Evolutionary conservation across 2,797 vertebrate species (phyloP).

Genomic region (Pantherophis alleghaniensis): DNA sequence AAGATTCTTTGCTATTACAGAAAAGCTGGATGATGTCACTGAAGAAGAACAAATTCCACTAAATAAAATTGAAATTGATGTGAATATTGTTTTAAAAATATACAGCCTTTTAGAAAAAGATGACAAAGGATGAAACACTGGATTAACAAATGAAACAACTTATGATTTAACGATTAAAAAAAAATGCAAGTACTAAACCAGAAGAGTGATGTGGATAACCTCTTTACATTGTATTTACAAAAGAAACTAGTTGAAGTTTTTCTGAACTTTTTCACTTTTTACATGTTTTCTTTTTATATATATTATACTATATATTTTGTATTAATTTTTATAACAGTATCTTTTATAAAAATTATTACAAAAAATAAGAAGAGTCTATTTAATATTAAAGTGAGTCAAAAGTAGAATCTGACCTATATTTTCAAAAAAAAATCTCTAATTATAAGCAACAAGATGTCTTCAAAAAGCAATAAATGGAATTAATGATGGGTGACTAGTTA

Average conservation of each 20-base stretch:
- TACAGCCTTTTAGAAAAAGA: not conserved
- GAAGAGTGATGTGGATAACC: too few relatives aligned
- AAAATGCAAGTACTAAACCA: too few relatives aligned
- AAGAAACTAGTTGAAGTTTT: not conserved
- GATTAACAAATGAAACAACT: too few relatives aligned
- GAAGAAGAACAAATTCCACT: not conserved
- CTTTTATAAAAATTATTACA: not conserved
- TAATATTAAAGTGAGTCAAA: not conserved
- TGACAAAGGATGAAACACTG: not conserved
- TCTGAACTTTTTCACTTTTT: not conserved
- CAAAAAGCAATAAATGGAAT: not conserved
- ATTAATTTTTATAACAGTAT: not conserved
- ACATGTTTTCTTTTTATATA: not conserved
- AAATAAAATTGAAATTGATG: not conserved
- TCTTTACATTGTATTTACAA: not conserved
- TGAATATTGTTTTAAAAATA: not conserved
- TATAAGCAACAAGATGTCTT: not conserved
- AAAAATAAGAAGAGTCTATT: not conserved
- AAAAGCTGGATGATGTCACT: not conserved
- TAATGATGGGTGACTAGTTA: conserved; percentile 7
- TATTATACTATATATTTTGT: not conserved
- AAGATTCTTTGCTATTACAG: not conserved
- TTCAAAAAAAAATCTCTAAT: not conserved
- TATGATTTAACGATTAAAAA: too few relatives aligned
- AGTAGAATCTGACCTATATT: not conserved